A percentile compares a stretch with the other conserved stretches of the same genome.
phyloP scores from a whole-genome alignment of 2,888 invertebrate species.

The Dasypogon diadema region DNA sequence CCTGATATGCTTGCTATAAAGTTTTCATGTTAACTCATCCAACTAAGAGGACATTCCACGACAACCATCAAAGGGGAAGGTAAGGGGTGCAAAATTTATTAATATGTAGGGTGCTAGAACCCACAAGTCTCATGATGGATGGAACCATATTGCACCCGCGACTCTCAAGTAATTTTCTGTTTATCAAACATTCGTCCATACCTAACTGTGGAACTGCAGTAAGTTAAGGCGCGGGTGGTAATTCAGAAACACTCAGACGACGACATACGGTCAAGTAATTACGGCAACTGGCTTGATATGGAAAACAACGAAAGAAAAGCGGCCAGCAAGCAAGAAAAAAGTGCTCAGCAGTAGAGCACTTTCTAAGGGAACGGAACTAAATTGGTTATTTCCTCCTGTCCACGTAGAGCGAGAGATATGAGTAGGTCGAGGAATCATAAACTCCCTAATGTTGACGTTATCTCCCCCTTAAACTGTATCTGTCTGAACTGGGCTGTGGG shows the following conservation, averaged over 20 bases:
- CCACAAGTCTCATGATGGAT: background rate
- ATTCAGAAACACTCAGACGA: background rate
- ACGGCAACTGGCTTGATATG: constrained; percentile 27
- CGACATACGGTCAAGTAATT: constrained; percentile 40
- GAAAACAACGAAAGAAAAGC: constrained; percentile 3
- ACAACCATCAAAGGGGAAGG: background rate
- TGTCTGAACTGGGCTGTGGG: background rate
- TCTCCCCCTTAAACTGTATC: constrained; percentile 9
- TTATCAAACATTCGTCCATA: background rate
- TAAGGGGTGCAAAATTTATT: background rate
- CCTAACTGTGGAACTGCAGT: background rate
- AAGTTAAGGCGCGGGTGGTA: background rate
- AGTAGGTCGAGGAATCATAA: constrained; percentile 18
- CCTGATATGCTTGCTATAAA: background rate
- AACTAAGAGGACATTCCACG: background rate
- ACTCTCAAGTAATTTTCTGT: background rate
- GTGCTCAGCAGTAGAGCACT: constrained; percentile 9
- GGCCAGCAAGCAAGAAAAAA: background rate
- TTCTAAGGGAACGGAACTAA: constrained; percentile 36
- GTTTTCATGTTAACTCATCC: background rate
- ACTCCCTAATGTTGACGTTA: constrained; percentile 16
- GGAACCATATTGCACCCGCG: constrained; percentile 1
- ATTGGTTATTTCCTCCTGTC: constrained; percentile 33
- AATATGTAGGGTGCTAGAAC: background rate
- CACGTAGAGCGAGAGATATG: background rate